Conservation (phyloP, 2,113 vertebrate species). For the Electrona antarctica region DNA sequence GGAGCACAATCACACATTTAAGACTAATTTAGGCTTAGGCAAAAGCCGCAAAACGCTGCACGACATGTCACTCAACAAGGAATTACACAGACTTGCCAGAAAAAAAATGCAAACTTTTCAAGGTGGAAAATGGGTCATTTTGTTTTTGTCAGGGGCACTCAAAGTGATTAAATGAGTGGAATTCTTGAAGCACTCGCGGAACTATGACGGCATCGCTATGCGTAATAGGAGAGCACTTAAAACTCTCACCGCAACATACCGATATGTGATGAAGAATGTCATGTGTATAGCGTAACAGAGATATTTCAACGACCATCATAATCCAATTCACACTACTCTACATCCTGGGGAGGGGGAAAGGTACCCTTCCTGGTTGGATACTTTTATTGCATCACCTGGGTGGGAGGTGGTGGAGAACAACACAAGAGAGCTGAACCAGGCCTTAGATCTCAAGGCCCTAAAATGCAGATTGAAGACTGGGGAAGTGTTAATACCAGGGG, state of each 20-base stretch:
- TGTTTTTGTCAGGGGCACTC: slow-evolving; percentile 13
- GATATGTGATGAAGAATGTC: slow-evolving; percentile 20
- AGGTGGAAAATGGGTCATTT: neutral
- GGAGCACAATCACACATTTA: too few relatives aligned
- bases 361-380: neutral
- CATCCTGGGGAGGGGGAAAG: neutral
- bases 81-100: neutral
- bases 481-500: neutral
- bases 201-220: slow-evolving; percentile 36
- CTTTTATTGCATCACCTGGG: slow-evolving; percentile 21
- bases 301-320: neutral
- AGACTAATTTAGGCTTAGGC: too few relatives aligned
- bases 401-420: slow-evolving; percentile 8
- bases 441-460: neutral
- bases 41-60: neutral
- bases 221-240: slow-evolving; percentile 15
- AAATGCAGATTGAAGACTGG: neutral
- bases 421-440: neutral
- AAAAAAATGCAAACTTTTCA: neutral
- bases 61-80: too few relatives aligned
- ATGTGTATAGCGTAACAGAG: slow-evolving; percentile 11
- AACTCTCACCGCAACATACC: slow-evolving; percentile 19
- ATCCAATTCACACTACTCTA: slow-evolving; percentile 16
- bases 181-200: slow-evolving; percentile 35
- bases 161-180: slow-evolving; percentile 51